A percentile compares a stretch with the other conserved stretches of the same genome.
These are phyloP conservation scores for Diarsia dahlii DNA, from an alignment of 2,888 invertebrate species.

Conservation along the genomic window DNA sequence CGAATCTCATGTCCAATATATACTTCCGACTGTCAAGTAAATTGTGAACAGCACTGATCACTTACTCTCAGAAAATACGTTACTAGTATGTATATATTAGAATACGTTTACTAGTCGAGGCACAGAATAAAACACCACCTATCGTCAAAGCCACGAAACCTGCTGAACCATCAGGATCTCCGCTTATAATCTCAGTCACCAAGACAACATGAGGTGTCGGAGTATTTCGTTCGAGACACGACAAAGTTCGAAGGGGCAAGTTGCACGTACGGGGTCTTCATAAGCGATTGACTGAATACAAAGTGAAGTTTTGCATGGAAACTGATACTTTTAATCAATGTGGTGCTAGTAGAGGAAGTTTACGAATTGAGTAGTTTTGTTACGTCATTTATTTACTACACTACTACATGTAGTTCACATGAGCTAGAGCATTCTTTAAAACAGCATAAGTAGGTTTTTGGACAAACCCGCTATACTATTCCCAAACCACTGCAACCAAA, in stretches of 20 bases:
- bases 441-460: not conserved
- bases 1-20: too few species aligned
- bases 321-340: conserved; percentile 32
- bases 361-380: not conserved
- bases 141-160: not conserved
- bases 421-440: not conserved
- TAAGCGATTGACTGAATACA: conserved; percentile 47
- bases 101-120: not conserved
- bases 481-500: too few species aligned
- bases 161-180: not conserved
- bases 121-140: not conserved
- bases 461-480: too few species aligned
- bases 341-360: not conserved
- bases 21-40: too few species aligned
- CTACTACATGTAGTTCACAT: too few species aligned
- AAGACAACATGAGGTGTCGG: conserved; percentile 40
- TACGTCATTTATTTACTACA: not conserved
- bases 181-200: conserved; percentile 17
- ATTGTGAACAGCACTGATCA: not conserved
- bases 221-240: conserved; percentile 46
- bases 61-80: not conserved
- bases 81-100: too few species aligned
- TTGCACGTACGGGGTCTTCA: conserved; percentile 55
- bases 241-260: conserved; percentile 42
- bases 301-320: conserved; percentile 38